Conservation (phyloP, 1,140 invertebrate genomes). For the Drosophila miranda region DNA sequence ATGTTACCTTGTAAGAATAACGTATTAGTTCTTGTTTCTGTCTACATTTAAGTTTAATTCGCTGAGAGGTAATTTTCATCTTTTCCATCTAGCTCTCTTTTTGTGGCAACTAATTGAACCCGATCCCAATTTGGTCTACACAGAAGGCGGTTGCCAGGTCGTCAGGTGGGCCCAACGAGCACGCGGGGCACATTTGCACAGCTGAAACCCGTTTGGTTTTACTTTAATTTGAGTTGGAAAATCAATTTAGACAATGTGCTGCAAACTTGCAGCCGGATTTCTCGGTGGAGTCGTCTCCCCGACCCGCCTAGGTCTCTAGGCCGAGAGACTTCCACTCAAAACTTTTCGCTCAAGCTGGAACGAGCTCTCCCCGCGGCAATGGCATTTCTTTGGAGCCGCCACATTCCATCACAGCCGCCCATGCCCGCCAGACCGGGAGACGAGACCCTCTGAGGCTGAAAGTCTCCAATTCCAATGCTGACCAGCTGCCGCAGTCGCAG, state of each 20-base stretch:
- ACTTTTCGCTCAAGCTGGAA: constrained; percentile 44
- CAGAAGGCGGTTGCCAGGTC: constrained; percentile 43
- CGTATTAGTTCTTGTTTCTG: too few relatives aligned
- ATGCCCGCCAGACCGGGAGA: constrained; percentile 1
- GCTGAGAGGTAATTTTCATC: constrained; percentile 1
- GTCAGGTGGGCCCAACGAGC: constrained; percentile 60
- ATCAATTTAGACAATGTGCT: constrained; percentile 54
- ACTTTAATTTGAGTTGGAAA: constrained; percentile 59
- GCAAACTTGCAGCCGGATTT: constrained; percentile 24
- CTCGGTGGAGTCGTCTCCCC: not conserved
- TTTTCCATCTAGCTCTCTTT: constrained; percentile 16
- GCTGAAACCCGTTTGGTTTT: constrained; percentile 45
- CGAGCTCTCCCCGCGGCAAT: constrained; percentile 33
- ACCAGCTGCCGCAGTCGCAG: constrained; percentile 33
- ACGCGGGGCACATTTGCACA: constrained; percentile 24
- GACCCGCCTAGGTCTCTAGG: not conserved
- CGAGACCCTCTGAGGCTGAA: constrained; percentile 25
- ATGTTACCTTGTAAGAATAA: too few relatives aligned
- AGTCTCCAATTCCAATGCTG: constrained; percentile 74
- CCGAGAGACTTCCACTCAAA: constrained; percentile 51
- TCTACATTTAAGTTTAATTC: too few relatives aligned
- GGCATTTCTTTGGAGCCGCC: constrained; percentile 48
- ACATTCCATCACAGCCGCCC: constrained; percentile 60
- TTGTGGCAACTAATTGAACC: constrained; percentile 43
- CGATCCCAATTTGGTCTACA: constrained; percentile 28